Conservation (phyloP, 2,888 invertebrate species). For the Drosophila borborema region DNA sequence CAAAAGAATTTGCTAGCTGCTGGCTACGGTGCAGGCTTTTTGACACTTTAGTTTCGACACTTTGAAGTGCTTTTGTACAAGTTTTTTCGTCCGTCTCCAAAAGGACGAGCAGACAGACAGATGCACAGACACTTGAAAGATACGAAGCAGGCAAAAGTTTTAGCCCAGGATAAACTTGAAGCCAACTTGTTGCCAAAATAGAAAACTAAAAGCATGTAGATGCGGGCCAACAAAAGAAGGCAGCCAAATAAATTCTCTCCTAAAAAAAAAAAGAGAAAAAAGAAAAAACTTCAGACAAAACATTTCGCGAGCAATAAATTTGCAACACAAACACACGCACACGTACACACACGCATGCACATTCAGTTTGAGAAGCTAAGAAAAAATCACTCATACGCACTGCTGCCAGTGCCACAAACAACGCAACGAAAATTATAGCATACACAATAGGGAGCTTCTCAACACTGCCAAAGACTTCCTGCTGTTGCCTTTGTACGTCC, state of each 20-base stretch:
- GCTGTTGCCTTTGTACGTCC: constrained; percentile 28
- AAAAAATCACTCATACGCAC: constrained; percentile 81
- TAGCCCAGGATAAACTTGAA: constrained; percentile 55
- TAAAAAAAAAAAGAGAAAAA: constrained; percentile 34
- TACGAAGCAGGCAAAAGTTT: constrained; percentile 49
- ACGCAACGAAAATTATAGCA: constrained; percentile 57
- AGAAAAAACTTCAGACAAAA: constrained; percentile 67
- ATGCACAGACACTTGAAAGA: constrained; percentile 51
- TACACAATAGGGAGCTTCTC: constrained; percentile 50
- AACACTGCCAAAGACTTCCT: constrained; percentile 33
- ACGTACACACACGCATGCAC: neutral
- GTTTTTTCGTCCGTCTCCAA: constrained; percentile 17
- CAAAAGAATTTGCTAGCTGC: constrained; percentile 47
- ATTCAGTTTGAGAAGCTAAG: constrained; percentile 19
- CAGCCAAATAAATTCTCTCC: constrained; percentile 73
- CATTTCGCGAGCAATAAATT: constrained; percentile 81
- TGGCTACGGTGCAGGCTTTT: constrained; percentile 59
- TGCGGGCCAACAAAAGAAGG: constrained; percentile 28
- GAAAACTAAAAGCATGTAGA: constrained; percentile 44
- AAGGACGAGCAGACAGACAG: constrained; percentile 35
- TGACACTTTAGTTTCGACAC: constrained; percentile 80
- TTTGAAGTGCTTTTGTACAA: constrained; percentile 74
- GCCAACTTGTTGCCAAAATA: constrained; percentile 77
- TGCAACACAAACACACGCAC: constrained; percentile 40
- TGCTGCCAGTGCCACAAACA: constrained; percentile 63